Conservation (phyloP, 2,113 vertebrate species). For the Aviceda subcristata region DNA sequence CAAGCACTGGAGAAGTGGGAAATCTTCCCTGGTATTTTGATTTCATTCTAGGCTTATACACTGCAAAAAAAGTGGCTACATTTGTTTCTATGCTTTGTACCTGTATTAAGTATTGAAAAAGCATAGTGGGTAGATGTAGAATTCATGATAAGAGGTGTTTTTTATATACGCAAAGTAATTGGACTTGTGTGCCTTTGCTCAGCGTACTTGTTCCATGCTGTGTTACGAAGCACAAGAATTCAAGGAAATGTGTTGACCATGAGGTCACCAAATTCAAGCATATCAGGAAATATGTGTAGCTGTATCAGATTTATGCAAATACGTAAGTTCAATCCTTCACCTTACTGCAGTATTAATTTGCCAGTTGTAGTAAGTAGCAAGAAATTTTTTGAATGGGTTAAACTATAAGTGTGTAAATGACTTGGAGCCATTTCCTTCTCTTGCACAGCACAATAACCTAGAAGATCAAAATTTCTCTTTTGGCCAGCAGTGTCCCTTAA, state of each 20-base stretch:
- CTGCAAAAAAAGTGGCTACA: neutral
- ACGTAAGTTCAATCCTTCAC: neutral
- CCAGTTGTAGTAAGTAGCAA: neutral
- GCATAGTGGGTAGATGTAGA: neutral
- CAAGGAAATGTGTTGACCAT: neutral
- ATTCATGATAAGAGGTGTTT: neutral
- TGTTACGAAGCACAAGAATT: neutral
- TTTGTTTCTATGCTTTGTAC: neutral
- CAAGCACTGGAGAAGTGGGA: neutral
- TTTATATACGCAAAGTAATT: neutral
- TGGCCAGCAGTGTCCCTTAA: neutral
- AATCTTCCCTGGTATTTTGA: neutral
- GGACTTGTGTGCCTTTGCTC: neutral
- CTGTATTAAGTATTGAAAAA: neutral
- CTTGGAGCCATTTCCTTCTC: neutral
- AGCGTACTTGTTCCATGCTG: neutral
- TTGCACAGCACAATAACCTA: neutral
- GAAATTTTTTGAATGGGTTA: slow-evolving; percentile 24
- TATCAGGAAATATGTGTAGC: slow-evolving; percentile 18
- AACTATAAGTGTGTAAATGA: neutral
- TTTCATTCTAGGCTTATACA: neutral
- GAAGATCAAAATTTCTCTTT: neutral
- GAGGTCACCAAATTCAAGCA: neutral
- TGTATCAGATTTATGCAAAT: neutral
- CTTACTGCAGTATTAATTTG: neutral